Base-by-base conservation (phyloP, 1,140 invertebrate genomes). In the Zophobas morio region DNA sequence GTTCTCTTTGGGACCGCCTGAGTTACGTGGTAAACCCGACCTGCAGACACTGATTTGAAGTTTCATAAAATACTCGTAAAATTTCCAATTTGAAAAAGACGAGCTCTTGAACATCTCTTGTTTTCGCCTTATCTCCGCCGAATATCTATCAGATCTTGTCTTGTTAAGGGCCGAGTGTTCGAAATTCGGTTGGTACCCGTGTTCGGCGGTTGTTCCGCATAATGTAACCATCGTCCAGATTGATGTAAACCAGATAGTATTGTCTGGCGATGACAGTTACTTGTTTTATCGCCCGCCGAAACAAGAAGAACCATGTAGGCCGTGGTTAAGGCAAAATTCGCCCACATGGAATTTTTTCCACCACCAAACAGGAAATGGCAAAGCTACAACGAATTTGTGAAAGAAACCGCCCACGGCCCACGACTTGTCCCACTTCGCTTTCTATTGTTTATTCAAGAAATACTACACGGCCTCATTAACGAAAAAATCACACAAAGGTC, bases 201-300 rank as follows among this genome's bases (percentile, higher is more conserved):
- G 75, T 79, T 77, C 49, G 71, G 6, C 47, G 63, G 75, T 77
- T 79, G 78, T 79, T 76, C 57, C 51, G 78, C 73, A 79, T 79
- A 77, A 77, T 79, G 75, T 79, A 79, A 77, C 78, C 49, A 74
- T 71, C 72, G 66, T 60, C 54, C 49, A 54, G 78, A 79, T 77
- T 74, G 78, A 79, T 79, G 75, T 77, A 74, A 79, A 79, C 56
- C 75, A 32, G 78, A 79, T 79, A 79, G 78, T 74, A 79, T 79
- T 79, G 78, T 79, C 49, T 56, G 51, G 2, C 49, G 54, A 73
- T 73, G 71, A 73, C 71, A 73, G 51, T 37, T 37, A 6, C 32
- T n/a, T 73, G 54, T 73, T 73, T 73, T 72, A 51, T 72, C 37
- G n/a, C 51, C 47, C 2, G 46, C 42, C 46, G 20, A 72, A 53